Conservation (phyloP, 2,888 invertebrate species). For the Glomeris marginata region DNA sequence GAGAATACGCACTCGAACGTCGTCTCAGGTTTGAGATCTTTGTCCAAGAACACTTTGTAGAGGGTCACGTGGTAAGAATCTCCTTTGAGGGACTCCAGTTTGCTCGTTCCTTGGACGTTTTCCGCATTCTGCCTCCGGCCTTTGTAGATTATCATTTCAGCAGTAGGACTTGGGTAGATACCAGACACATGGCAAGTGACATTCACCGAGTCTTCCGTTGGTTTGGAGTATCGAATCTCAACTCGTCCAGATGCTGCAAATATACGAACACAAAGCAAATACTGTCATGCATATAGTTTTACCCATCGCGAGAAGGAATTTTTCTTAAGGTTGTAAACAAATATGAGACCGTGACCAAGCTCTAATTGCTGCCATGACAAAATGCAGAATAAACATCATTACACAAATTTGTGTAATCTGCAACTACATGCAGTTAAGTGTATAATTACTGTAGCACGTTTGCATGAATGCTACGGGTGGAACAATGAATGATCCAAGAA, state of each 20-base stretch:
- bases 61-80: conserved; percentile 14
- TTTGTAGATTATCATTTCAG: conserved; percentile 10
- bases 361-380: too few species aligned
- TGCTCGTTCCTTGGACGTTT: conserved; percentile 1
- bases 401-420: too few species aligned
- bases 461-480: too few species aligned
- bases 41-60: conserved; percentile 14
- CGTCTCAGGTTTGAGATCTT: conserved; percentile 16
- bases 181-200: conserved; percentile 9
- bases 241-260: neutral
- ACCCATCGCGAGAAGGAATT: too few species aligned
- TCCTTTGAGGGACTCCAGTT: conserved; percentile 3
- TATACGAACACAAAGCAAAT: too few species aligned
- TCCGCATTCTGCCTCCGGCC: conserved; percentile 6
- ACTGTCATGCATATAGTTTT: too few species aligned
- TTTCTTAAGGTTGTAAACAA: too few species aligned
- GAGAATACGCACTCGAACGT: conserved; percentile 19
- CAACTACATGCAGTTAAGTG: too few species aligned
- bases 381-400: too few species aligned
- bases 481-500: too few species aligned
- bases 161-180: conserved; percentile 8
- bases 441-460: too few species aligned
- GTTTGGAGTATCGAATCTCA: neutral
- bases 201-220: conserved; percentile 10
- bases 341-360: too few species aligned